These are phyloP conservation scores for Cepphus grylle DNA, from an alignment of 2,113 vertebrate genomes.

Conservation along the genomic window DNA sequence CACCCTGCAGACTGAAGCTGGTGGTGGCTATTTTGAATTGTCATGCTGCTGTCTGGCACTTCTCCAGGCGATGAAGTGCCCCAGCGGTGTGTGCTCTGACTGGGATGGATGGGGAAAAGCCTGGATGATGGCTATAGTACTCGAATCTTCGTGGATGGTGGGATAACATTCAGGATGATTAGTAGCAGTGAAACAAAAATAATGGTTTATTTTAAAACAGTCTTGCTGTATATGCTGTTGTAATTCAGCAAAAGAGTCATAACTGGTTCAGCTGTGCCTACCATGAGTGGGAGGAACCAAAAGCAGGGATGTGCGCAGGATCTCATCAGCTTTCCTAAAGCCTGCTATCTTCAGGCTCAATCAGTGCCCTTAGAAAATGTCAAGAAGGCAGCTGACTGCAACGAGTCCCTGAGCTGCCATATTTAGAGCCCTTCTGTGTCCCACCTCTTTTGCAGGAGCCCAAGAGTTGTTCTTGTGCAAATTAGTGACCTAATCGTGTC, in stretches of 20 bases:
- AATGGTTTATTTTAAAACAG: not conserved
- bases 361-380: not conserved
- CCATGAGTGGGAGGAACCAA: not conserved
- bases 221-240: not conserved
- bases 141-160: not conserved
- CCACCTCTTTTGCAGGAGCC: not conserved
- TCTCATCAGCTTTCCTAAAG: not conserved
- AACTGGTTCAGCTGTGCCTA: not conserved
- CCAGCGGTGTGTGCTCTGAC: accelerated
- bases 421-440: not conserved
- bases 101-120: not conserved
- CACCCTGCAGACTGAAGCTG: not conserved
- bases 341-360: not conserved
- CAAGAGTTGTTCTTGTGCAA: not conserved
- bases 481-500: not conserved
- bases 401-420: not conserved
- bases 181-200: not conserved
- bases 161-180: not conserved
- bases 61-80: accelerated
- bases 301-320: not conserved
- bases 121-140: not conserved
- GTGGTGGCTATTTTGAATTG: not conserved
- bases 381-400: not conserved
- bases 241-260: not conserved
- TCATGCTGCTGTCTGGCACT: not conserved